Conservation (phyloP, 2,888 invertebrate genomes). For the Lepetodrilus schrolli region DNA sequence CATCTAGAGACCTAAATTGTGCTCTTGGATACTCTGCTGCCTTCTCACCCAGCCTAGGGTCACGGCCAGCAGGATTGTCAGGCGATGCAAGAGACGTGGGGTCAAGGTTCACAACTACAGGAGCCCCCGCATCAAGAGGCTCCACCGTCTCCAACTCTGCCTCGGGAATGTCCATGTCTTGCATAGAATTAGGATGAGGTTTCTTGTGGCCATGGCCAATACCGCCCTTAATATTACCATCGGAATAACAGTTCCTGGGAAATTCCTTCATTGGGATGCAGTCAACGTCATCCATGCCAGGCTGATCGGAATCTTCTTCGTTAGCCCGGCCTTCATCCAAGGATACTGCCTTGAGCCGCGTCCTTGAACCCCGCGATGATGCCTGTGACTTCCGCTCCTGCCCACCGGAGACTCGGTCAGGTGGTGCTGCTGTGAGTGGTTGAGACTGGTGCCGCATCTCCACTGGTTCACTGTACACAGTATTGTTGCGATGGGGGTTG, state of each 20-base stretch:
- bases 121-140: not conserved
- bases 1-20: not conserved
- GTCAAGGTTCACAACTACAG: not conserved
- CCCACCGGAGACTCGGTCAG: not conserved
- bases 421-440: not conserved
- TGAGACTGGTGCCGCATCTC: constrained; percentile 4
- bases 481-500: not conserved
- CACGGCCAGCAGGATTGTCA: constrained; percentile 29
- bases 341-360: constrained; percentile 45
- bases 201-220: constrained; percentile 28
- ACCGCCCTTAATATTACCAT: constrained; percentile 35
- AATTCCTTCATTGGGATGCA: constrained; percentile 23
- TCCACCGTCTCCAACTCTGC: not conserved
- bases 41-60: constrained; percentile 33
- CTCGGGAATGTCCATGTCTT: not conserved
- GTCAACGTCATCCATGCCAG: constrained; percentile 12
- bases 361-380: constrained; percentile 37
- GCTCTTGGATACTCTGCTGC: constrained; percentile 4
- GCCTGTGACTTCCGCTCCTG: not conserved
- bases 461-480: not conserved
- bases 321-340: constrained; percentile 36
- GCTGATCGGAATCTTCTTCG: not conserved
- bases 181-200: not conserved
- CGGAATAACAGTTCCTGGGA: constrained; percentile 32
- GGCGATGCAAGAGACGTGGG: constrained; percentile 18